A percentile compares a stretch with the other conserved stretches of the same genome.
Conservation (phyloP, 2,797 vertebrate species). For the Nyctalus aviator region DNA sequence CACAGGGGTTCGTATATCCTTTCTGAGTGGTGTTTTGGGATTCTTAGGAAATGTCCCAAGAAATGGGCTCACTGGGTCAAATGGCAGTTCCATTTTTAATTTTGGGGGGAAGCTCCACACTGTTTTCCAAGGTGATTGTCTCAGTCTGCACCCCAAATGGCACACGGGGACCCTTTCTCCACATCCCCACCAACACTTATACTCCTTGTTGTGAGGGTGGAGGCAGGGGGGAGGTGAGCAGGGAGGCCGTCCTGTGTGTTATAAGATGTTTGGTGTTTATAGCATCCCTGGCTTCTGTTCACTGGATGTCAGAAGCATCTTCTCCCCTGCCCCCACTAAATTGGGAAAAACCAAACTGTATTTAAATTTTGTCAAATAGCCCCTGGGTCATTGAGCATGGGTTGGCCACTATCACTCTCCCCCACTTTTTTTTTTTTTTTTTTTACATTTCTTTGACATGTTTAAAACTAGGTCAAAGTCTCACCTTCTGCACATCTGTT, state of each 20-base stretch:
- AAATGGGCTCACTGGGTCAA: neutral
- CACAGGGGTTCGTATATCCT: neutral
- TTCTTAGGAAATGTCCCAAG: neutral
- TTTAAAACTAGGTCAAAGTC: neutral
- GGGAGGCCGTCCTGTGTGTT: fast-evolving
- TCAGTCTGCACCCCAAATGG: neutral
- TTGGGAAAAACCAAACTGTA: neutral
- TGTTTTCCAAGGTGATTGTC: neutral
- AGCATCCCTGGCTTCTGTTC: neutral
- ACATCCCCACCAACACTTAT: too few species aligned
- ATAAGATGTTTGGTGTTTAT: neutral
- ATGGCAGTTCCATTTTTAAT: neutral
- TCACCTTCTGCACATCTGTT: neutral
- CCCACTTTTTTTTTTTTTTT: neutral
- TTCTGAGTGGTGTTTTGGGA: neutral
- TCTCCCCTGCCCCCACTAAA: neutral
- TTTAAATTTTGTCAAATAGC: neutral
- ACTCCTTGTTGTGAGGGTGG: neutral
- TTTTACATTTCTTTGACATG: neutral
- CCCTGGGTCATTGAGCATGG: neutral
- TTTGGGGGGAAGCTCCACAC: neutral
- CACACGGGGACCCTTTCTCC: too few species aligned
- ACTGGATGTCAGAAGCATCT: neutral
- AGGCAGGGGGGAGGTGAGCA: fast-evolving
- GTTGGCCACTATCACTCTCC: neutral